Evolutionary conservation across 2,797 vertebrate species (phyloP).

Genomic region (Saxicola maurus): DNA sequence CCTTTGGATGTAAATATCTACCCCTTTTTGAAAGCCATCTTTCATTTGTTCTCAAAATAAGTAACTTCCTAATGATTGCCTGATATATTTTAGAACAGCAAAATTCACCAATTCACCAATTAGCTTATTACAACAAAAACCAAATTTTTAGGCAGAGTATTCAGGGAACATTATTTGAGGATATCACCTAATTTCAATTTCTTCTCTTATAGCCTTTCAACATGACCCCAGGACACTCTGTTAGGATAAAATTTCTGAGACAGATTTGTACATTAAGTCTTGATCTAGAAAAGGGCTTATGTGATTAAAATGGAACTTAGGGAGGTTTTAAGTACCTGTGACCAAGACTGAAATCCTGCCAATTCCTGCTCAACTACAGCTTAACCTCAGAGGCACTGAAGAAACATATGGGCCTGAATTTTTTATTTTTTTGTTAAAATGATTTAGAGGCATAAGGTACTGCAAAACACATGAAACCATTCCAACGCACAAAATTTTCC

Average conservation of each 20-base stretch:
- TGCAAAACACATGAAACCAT: neutral
- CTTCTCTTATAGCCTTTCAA: neutral
- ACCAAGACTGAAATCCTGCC: slow-evolving; percentile 8
- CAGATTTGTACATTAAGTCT: slow-evolving; percentile 41
- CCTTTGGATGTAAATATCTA: neutral
- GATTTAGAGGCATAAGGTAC: neutral
- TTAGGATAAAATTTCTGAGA: slow-evolving; percentile 32
- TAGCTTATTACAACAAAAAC: neutral
- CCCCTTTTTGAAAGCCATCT: neutral
- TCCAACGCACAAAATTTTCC: fast-evolving
- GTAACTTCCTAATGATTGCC: neutral
- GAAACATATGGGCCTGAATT: neutral
- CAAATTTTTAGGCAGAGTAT: neutral
- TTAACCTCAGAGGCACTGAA: slow-evolving; percentile 37
- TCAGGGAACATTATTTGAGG: neutral
- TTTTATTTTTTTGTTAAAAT: neutral
- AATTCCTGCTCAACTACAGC: slow-evolving; percentile 46
- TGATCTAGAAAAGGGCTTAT: slow-evolving; percentile 49
- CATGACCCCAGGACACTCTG: slow-evolving; percentile 14
- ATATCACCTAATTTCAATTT: neutral
- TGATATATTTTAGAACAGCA: neutral
- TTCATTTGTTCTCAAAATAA: neutral
- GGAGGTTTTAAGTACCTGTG: slow-evolving; percentile 43
- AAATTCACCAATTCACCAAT: neutral
- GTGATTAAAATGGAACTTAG: slow-evolving; percentile 57